These are phyloP conservation scores for Dexiosoma caninum DNA, from an alignment of 2,888 invertebrate species.

Conservation along the genomic window DNA sequence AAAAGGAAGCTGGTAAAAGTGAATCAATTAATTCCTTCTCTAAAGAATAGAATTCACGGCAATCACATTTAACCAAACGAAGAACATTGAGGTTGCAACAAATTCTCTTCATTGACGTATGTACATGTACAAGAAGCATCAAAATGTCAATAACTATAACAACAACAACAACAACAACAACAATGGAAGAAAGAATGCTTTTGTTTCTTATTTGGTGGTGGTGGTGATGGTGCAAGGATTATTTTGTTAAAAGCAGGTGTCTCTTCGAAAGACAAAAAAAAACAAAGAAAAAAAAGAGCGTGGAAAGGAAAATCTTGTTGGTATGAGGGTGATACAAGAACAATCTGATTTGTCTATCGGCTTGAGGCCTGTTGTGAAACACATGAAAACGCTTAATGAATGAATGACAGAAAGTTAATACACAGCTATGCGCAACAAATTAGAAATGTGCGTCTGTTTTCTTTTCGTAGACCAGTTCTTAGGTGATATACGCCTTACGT, in stretches of 20 bases:
- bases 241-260: slow-evolving; percentile 46
- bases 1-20: slow-evolving; percentile 26
- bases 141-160: slow-evolving; percentile 6
- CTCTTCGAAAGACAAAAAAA: background rate
- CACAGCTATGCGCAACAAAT: no score
- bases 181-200: background rate
- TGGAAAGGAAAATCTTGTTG: background rate
- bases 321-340: background rate
- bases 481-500: no score
- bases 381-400: slow-evolving; percentile 25
- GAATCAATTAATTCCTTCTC: slow-evolving; percentile 47
- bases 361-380: slow-evolving; percentile 2
- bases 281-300: background rate
- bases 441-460: no score
- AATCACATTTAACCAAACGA: background rate
- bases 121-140: slow-evolving; percentile 14
- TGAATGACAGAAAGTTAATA: slow-evolving; percentile 13
- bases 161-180: no score
- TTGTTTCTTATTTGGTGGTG: background rate
- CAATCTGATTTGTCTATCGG: slow-evolving; percentile 8
- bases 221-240: slow-evolving; percentile 29
- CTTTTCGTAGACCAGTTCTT: no score
- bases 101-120: background rate
- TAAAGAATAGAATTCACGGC: background rate
- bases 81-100: background rate